Evolutionary conservation across 2,888 invertebrate genomes (phyloP).

Genomic region (Heteropelma amictum): DNA sequence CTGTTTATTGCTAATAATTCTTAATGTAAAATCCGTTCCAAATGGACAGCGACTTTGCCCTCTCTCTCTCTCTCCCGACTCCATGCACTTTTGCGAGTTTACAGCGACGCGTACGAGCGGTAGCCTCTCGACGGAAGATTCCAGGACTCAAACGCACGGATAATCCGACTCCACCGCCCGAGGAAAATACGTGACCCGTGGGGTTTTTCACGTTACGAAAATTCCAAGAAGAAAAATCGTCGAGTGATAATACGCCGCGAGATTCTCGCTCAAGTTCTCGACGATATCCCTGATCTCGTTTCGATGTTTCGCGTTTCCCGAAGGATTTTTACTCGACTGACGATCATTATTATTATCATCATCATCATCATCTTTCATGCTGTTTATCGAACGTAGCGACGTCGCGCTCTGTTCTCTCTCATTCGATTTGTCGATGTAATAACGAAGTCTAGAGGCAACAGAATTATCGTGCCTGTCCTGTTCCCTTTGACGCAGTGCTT

Average conservation of each 20-base stretch:
- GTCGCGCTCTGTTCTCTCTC: not conserved
- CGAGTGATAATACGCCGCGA: slow-evolving; percentile 1
- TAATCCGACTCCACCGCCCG: slow-evolving; percentile 45
- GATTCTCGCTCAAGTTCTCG: not conserved
- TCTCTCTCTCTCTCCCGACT: no score
- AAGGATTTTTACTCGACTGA: no score
- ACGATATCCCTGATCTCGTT: not conserved
- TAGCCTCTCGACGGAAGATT: slow-evolving; percentile 14
- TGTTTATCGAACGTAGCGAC: not conserved
- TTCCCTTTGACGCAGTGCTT: slow-evolving; percentile 39
- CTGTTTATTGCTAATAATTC: slow-evolving; percentile 66
- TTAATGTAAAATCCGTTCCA: slow-evolving; percentile 56
- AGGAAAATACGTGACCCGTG: slow-evolving; percentile 32
- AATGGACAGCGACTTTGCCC: no score
- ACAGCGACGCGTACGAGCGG: no score
- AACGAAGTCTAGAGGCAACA: slow-evolving; percentile 28
- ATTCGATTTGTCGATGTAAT: not conserved
- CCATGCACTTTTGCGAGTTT: no score
- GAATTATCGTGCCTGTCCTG: slow-evolving; percentile 35
- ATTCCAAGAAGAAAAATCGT: slow-evolving; percentile 1
- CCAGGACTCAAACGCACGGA: slow-evolving; percentile 30
- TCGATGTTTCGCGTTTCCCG: no score
- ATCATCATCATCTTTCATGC: not conserved
- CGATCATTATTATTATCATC: no score
- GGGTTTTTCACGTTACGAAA: not conserved